Evolutionary conservation across 2,113 vertebrate species (phyloP).

Genomic region (Lutjanus erythropterus): DNA sequence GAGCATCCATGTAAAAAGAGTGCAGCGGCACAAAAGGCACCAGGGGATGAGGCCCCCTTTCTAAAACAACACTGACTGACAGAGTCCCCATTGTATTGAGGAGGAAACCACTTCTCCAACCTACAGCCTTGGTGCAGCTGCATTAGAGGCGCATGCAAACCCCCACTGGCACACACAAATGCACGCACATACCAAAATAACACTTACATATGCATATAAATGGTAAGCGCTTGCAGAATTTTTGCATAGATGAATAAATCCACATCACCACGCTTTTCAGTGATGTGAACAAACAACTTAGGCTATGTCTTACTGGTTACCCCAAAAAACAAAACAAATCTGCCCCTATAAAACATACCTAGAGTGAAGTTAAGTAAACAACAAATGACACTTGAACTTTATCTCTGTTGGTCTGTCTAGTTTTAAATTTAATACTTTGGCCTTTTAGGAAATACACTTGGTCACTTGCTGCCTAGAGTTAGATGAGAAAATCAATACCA

Average conservation of each 20-base stretch:
- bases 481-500: neutral
- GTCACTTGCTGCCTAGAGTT: neutral
- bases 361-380: no score
- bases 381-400: no score
- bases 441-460: neutral
- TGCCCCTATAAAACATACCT: no score
- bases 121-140: conserved; percentile 73
- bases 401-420: neutral
- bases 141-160: conserved; percentile 50
- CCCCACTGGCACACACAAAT: conserved; percentile 46
- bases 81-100: conserved; percentile 79
- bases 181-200: conserved; percentile 30
- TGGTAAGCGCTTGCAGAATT: conserved; percentile 29
- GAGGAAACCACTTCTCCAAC: conserved; percentile 78
- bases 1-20: conserved; percentile 38
- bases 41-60: conserved; percentile 78
- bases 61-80: conserved; percentile 84
- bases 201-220: conserved; percentile 32
- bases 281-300: neutral
- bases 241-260: conserved; percentile 14
- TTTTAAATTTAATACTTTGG: conserved; percentile 1
- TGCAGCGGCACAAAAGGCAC: conserved; percentile 73
- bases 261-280: conserved; percentile 1
- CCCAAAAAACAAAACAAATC: no score
- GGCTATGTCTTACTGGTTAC: neutral